Evolutionary conservation across 2,113 vertebrate genomes (phyloP).

Genomic region (Tragelaphus scriptus): DNA sequence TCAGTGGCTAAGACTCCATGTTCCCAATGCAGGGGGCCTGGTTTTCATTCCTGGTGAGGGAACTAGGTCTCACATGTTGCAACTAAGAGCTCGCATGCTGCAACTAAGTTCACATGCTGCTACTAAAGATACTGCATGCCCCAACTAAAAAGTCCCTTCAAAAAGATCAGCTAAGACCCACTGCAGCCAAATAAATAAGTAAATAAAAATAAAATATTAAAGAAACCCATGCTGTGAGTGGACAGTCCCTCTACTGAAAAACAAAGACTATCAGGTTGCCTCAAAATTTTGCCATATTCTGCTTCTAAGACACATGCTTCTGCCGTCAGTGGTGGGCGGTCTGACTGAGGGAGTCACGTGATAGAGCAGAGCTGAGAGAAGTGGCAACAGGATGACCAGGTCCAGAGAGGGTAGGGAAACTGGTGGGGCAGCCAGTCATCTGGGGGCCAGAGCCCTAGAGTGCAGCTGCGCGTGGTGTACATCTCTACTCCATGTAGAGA

Average conservation of each 20-base stretch:
- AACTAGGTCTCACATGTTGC: background rate
- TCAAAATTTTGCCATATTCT: background rate
- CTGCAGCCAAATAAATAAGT: background rate
- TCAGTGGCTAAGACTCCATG: background rate
- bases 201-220: background rate
- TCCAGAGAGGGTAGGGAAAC: background rate
- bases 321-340: background rate
- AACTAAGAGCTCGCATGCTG: background rate
- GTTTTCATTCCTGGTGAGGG: background rate
- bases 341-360: background rate
- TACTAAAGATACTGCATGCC: background rate
- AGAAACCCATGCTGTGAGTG: background rate
- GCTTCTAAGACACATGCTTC: background rate
- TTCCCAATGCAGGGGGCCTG: background rate
- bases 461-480: background rate
- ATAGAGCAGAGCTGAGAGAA: background rate
- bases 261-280: background rate
- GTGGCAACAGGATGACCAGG: background rate
- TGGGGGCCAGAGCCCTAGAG: background rate
- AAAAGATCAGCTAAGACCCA: background rate
- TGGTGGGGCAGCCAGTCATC: rapidly evolving
- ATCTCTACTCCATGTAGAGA: background rate
- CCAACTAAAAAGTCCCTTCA: background rate
- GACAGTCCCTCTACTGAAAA: background rate
- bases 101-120: background rate